Evolutionary conservation across 2,797 vertebrate species (phyloP), one percentile per base, ranked within the genome.

Genomic region (Etheostoma perlongum): DNA sequence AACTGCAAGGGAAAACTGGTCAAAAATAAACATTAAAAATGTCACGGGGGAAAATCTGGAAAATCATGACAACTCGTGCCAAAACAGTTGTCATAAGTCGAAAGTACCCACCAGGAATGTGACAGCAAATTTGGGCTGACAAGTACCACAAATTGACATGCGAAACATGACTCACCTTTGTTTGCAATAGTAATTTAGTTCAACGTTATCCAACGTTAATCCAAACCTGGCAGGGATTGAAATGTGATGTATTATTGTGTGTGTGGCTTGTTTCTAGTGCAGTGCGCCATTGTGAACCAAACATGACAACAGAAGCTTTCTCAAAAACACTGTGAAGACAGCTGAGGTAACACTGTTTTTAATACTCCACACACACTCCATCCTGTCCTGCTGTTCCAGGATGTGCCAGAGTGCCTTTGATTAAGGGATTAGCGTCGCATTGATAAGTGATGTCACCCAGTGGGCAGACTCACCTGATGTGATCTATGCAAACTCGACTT

Each of bases 401-500:
- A 89, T 69, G 67, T 60, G 46, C 62, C 19, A 23, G 44, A 72
- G 62, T 71, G 21, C 21, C 55, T 55, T 71, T 58, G 70, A 75
- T 77, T 69, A 73, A 63, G 11, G 18, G 58, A 81, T 83, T 79
- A 84, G 19, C 11, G 16, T 57, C 19, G 40, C 42, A 27, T 10
- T 58, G 48, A 82, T 79, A 69, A 71, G 19, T 66, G 64, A 80
- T 25, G 79, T 52, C 74, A 64, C 47, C 74, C 62, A 46, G 66
- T 64, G 62, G 55, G 44, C 21, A 40, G 25, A 80, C 88, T 88
- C 80, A 85, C 86, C 83, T 57, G 80, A 89, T 91, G 48, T 2
- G 21, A 92, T 92, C 90, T 87, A 81, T 78, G 82, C 72, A 81
- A 88, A 90, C 12, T 7, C 79, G 57, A 57, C 69, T 74, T 74